Base-by-base conservation (phyloP, 2,113 vertebrate genomes). In the Tenebrosternarchus preto region DNA sequence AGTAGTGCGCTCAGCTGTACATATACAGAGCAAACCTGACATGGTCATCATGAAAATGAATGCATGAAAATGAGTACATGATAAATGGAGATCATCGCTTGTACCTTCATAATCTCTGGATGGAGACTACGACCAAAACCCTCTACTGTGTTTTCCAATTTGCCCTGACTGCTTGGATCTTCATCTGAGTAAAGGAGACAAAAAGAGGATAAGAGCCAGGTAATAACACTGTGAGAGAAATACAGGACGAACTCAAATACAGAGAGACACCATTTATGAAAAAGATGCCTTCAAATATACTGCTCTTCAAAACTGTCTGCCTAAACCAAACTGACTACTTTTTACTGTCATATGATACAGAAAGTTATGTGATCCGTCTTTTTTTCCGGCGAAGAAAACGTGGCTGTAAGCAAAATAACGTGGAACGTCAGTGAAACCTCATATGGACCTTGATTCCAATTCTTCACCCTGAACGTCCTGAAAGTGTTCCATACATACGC, bases 81-180 rank as follows among this genome's bases (percentile, higher is more conserved):
- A 67, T 39, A 22, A 50, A 50, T 20, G 1, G 25, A 72, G 1
- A 19, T 53, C 5, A 36, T 73, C 55, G 39, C 2, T 56, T 27
- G 7, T 94, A 99, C 98, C 97, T 98, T 99, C 90, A 95, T 92
- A 39, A 99, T 93, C 88, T 99, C 97, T 0, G 95, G 96, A 69
- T 98, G 96, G 89, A 99, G 93, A 90, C 95, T 97, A 73, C 95
- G 94, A 83, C 97, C 97, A 87, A 96, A 90, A 85, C 94, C 96
- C 86, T 98, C 96, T 90, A 95, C 88, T 85, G 95, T 93, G 85
- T 93, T 95, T 84, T 99, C 97, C 0, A 94, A 88, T 92, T 96
- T 99, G 16, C 96, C 96, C 87, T 96, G 96, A 46, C 90, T 94
- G 89, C 86, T 82, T 0, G 89, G 91, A 85, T 97, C 96, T 77